Conservation (phyloP, 2,113 vertebrate genomes). For the Manacus vitellinus region DNA sequence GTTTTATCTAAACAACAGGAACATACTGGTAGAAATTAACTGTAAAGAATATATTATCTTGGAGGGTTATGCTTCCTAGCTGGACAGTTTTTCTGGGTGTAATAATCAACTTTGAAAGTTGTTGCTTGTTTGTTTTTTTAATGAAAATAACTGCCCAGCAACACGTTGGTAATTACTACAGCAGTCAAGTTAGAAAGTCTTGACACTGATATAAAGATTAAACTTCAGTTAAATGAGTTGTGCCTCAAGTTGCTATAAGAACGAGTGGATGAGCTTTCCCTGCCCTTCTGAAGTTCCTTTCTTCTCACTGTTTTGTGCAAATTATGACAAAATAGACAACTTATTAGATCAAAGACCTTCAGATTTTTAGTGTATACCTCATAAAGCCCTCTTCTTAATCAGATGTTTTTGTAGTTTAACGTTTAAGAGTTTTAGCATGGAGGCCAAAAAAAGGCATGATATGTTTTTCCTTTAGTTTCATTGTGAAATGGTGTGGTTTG, state of each 20-base stretch:
- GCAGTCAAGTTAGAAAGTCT: constrained; percentile 25
- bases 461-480: not conserved
- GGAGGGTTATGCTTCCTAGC: not conserved
- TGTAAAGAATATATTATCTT: constrained; percentile 4
- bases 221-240: not conserved
- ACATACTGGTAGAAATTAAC: not conserved
- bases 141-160: constrained; percentile 1
- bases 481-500: not conserved
- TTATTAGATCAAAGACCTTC: not conserved
- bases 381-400: not conserved
- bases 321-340: not conserved
- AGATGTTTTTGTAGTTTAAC: not conserved
- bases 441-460: not conserved
- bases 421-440: not conserved
- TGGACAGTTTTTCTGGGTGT: not conserved
- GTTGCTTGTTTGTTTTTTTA: not conserved
- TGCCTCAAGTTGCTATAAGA: not conserved
- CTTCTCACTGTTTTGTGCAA: not conserved
- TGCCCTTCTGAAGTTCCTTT: not conserved
- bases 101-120: constrained; percentile 25
- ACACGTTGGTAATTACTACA: constrained; percentile 41
- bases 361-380: not conserved
- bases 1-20: not conserved
- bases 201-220: constrained; percentile 12
- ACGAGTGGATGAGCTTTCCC: not conserved